phyloP scores from a whole-genome alignment of 2,113 vertebrate genomes.

The Mystacornis crossleyi region DNA sequence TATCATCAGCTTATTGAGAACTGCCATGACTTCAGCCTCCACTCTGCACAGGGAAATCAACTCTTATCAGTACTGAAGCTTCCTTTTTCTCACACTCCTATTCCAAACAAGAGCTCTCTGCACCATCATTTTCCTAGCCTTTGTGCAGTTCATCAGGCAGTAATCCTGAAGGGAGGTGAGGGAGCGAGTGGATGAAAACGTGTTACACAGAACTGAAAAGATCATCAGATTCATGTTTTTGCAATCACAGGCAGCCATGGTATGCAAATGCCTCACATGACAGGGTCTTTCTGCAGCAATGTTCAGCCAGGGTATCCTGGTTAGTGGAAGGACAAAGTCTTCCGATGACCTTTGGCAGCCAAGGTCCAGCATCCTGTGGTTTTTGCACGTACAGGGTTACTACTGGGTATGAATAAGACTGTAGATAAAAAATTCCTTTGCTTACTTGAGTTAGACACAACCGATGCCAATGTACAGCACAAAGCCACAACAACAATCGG shows the following conservation, averaged over 20 bases:
- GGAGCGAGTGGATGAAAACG: rapidly evolving
- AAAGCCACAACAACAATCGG: neutral
- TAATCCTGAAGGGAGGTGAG: rapidly evolving
- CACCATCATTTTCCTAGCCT: neutral
- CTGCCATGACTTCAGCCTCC: neutral
- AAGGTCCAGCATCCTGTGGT: neutral
- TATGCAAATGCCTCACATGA: neutral
- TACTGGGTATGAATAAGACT: neutral
- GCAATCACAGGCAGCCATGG: neutral
- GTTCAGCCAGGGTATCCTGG: neutral
- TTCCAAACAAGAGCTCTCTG: neutral
- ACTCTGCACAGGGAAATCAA: neutral
- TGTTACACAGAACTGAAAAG: neutral
- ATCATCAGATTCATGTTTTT: neutral
- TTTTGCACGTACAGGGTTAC: neutral
- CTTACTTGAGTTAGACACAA: neutral
- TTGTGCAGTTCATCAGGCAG: neutral
- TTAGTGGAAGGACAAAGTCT: neutral
- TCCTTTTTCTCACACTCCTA: neutral
- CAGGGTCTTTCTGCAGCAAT: neutral
- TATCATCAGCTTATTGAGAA: neutral
- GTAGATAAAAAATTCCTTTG: neutral
- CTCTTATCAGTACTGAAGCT: neutral
- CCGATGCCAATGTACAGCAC: neutral
- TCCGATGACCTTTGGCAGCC: neutral